Percentiles rank a stretch among this genome's conserved stretches.
Conservation (phyloP, 2,797 vertebrate species). For the Rachycentron canadum region DNA sequence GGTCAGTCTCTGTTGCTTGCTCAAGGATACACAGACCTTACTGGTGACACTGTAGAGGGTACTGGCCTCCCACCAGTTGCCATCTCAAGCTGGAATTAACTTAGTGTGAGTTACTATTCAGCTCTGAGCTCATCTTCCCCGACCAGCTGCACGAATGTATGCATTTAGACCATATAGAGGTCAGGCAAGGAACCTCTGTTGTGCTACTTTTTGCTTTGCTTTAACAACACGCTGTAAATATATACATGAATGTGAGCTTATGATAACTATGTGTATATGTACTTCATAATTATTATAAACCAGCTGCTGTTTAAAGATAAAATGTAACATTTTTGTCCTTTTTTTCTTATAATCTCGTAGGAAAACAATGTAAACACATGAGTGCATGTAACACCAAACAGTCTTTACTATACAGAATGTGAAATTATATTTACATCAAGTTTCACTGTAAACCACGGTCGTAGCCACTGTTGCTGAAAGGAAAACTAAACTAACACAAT, state of each 20-base stretch:
- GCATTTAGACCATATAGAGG: background rate
- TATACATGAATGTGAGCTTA: background rate
- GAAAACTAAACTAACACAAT: background rate
- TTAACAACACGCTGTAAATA: slow-evolving; percentile 14
- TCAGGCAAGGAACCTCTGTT: background rate
- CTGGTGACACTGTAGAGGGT: background rate
- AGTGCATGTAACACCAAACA: background rate
- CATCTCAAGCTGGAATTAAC: background rate
- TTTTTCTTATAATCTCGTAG: slow-evolving; percentile 2
- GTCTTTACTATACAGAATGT: too few relatives aligned
- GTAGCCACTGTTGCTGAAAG: background rate
- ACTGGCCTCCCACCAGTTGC: background rate
- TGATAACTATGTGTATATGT: background rate
- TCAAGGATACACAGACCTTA: background rate
- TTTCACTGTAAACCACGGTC: background rate
- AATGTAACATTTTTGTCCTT: background rate
- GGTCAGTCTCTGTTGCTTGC: background rate
- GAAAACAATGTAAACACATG: background rate
- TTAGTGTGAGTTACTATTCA: background rate
- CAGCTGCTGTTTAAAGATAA: too few relatives aligned
- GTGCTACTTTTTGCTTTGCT: background rate
- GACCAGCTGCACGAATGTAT: background rate
- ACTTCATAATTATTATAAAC: slow-evolving; percentile 1
- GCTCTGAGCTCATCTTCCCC: background rate
- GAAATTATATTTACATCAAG: background rate